Conservation (phyloP, 1,140 invertebrate genomes). For the Octopus bimaculoides region DNA sequence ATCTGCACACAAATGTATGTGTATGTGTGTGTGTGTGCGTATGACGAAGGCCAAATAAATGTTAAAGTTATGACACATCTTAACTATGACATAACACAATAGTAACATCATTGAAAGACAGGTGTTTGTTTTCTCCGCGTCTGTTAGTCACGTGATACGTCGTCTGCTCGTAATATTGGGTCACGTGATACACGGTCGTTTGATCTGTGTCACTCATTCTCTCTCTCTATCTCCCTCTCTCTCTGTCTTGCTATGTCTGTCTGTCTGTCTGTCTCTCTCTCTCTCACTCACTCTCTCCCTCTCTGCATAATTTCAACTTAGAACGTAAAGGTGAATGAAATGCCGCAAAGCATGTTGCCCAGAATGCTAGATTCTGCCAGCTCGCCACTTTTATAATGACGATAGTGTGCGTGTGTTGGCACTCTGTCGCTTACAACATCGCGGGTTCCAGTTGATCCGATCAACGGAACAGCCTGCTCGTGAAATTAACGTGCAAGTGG, state of each 20-base stretch:
- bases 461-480: too few relatives aligned
- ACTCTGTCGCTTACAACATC: not conserved
- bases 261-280: not conserved
- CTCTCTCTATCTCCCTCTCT: not conserved
- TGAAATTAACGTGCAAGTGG: too few relatives aligned
- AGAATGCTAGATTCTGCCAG: not conserved
- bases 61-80: too few relatives aligned
- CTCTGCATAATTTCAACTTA: not conserved
- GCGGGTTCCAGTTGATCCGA: not conserved
- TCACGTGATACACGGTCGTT: too few relatives aligned
- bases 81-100: too few relatives aligned
- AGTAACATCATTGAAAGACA: too few relatives aligned
- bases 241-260: not conserved
- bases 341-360: not conserved
- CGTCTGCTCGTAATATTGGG: too few relatives aligned
- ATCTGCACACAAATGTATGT: too few relatives aligned
- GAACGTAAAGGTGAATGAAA: not conserved
- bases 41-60: too few relatives aligned
- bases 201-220: not conserved
- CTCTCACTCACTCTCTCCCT: not conserved
- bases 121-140: too few relatives aligned
- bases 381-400: not conserved
- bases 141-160: too few relatives aligned
- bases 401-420: not conserved
- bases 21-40: too few relatives aligned